Percentiles rank a stretch among this genome's conserved stretches.
Evolutionary conservation across 1,140 invertebrate genomes (phyloP).

Genomic region (Leptinotarsa defecta): DNA sequence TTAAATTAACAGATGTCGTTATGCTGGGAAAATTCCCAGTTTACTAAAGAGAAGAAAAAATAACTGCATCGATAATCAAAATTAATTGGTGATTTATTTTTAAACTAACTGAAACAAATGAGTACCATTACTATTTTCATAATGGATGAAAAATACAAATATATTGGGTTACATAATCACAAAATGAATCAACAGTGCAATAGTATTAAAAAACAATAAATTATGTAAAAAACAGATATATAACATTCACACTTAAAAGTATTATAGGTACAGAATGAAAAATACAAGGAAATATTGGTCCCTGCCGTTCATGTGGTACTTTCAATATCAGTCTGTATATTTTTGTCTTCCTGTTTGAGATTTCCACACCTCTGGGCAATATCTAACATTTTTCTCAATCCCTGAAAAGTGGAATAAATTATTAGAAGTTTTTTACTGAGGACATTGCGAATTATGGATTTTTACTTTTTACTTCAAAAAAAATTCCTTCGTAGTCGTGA

Average conservation of each 20-base stretch:
- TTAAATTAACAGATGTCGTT: too few relatives aligned
- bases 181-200: slow-evolving; percentile 21
- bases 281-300: not conserved
- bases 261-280: slow-evolving; percentile 18
- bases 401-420: slow-evolving; percentile 57
- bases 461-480: too few relatives aligned
- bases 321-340: slow-evolving; percentile 64
- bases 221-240: slow-evolving; percentile 31
- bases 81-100: slow-evolving; percentile 7
- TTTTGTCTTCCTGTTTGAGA: slow-evolving; percentile 64
- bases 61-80: not conserved
- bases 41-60: too few relatives aligned
- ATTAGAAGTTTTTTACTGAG: too few relatives aligned
- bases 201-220: slow-evolving; percentile 27
- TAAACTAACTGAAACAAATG: slow-evolving; percentile 14
- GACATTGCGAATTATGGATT: too few relatives aligned
- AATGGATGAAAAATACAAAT: not conserved
- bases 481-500: too few relatives aligned
- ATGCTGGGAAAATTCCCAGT: too few relatives aligned
- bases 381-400: slow-evolving; percentile 70
- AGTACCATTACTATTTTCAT: not conserved
- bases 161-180: not conserved
- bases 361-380: slow-evolving; percentile 70
- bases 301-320: slow-evolving; percentile 8
- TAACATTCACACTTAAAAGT: slow-evolving; percentile 11